Evolutionary conservation across 2,113 vertebrate species (phyloP).

Genomic region (Rhagologus leucostigma): DNA sequence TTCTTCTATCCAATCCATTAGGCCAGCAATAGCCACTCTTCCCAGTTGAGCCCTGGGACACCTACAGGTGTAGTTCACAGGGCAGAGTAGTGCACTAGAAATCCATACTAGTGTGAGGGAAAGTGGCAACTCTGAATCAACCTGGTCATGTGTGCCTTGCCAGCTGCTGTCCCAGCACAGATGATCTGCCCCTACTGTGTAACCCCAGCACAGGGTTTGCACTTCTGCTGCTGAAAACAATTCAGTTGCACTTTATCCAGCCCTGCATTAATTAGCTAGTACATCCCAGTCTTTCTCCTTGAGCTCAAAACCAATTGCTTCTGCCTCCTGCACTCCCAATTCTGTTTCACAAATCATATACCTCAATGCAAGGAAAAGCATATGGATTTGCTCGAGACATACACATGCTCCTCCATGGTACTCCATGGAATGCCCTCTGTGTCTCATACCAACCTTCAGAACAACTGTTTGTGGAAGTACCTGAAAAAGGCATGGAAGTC

Average conservation of each 20-base stretch:
- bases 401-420: neutral
- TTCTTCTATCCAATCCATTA: neutral
- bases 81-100: neutral
- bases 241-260: neutral
- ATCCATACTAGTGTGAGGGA: neutral
- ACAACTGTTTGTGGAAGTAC: neutral
- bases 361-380: neutral
- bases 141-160: neutral
- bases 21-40: neutral
- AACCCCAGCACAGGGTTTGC: neutral
- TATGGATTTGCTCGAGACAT: neutral
- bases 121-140: neutral
- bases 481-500: neutral
- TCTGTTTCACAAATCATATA: neutral
- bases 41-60: neutral
- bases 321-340: neutral
- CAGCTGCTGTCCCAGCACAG: neutral
- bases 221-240: neutral
- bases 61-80: rapidly evolving
- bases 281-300: rapidly evolving
- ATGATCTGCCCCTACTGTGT: neutral
- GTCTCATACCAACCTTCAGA: neutral
- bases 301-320: neutral
- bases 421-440: neutral
- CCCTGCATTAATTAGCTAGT: neutral